Evolutionary conservation across 2,888 invertebrate genomes (phyloP).

Genomic region (Synergus gifuensis): DNA sequence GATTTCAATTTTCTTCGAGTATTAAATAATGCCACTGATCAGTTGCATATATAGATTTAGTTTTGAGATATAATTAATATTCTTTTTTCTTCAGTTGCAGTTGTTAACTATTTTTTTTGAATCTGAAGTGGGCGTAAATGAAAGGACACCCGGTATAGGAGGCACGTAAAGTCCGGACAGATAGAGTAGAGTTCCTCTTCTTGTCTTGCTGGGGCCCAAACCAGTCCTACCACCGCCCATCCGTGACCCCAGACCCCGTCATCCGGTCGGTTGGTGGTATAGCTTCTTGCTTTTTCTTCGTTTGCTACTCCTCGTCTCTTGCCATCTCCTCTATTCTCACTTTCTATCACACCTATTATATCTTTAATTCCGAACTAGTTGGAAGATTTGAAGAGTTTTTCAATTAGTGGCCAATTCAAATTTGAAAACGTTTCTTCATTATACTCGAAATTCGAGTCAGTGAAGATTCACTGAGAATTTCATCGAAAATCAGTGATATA

Average conservation of each 20-base stretch:
- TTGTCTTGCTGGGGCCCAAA: slow-evolving; percentile 71
- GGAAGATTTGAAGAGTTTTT: too few species aligned
- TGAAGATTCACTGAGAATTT: too few species aligned
- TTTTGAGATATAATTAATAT: too few species aligned
- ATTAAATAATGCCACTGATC: too few species aligned
- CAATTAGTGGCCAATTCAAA: too few species aligned
- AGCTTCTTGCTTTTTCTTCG: slow-evolving; percentile 44
- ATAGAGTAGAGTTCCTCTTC: slow-evolving; percentile 67
- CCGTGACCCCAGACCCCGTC: slow-evolving; percentile 75
- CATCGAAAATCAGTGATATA: too few species aligned
- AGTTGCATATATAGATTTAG: too few species aligned
- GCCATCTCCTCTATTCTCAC: slow-evolving; percentile 33
- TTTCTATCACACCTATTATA: slow-evolving; percentile 49
- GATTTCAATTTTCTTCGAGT: too few species aligned
- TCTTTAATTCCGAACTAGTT: slow-evolving; percentile 1
- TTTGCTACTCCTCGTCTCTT: slow-evolving; percentile 31
- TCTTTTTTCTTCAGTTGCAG: too few species aligned
- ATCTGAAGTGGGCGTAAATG: slow-evolving; percentile 40
- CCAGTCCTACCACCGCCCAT: slow-evolving; percentile 75
- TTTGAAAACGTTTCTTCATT: too few species aligned
- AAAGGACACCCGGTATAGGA: slow-evolving; percentile 66
- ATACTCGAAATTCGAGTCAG: too few species aligned
- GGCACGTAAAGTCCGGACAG: slow-evolving; percentile 64
- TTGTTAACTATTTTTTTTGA: neutral
- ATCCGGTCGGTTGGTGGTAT: slow-evolving; percentile 69